phyloP scores from a whole-genome alignment of 2,113 vertebrate genomes.

The Rhea pennata region DNA sequence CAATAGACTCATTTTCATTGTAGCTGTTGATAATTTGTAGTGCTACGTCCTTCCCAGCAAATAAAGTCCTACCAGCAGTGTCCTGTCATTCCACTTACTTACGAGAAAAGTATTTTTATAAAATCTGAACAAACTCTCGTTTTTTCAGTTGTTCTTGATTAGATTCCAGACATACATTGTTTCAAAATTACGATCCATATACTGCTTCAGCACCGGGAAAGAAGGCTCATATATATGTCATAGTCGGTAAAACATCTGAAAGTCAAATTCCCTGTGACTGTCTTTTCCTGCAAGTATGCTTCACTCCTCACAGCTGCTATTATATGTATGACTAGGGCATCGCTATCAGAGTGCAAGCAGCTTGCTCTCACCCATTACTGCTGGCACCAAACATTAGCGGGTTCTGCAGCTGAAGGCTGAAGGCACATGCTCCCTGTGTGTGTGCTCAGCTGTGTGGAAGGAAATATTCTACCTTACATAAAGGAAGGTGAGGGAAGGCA shows the following conservation, averaged over 20 bases:
- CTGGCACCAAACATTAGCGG: neutral
- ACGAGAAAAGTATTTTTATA: neutral
- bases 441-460: accelerated
- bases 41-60: neutral
- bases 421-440: neutral
- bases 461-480: neutral
- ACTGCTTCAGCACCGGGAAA: neutral
- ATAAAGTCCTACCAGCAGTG: neutral
- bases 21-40: neutral
- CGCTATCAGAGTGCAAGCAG: neutral
- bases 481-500: accelerated
- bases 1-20: neutral
- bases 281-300: neutral
- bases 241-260: neutral
- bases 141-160: neutral
- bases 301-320: neutral
- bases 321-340: neutral
- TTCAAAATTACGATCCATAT: neutral
- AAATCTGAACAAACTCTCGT: neutral
- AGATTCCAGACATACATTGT: neutral
- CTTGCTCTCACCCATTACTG: neutral
- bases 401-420: neutral
- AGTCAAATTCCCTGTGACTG: neutral
- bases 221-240: neutral
- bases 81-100: neutral